Evolutionary conservation across 2,797 vertebrate genomes (phyloP), one percentile per base, ranked within the genome.

Genomic region (Rhyacichthys aspro): DNA sequence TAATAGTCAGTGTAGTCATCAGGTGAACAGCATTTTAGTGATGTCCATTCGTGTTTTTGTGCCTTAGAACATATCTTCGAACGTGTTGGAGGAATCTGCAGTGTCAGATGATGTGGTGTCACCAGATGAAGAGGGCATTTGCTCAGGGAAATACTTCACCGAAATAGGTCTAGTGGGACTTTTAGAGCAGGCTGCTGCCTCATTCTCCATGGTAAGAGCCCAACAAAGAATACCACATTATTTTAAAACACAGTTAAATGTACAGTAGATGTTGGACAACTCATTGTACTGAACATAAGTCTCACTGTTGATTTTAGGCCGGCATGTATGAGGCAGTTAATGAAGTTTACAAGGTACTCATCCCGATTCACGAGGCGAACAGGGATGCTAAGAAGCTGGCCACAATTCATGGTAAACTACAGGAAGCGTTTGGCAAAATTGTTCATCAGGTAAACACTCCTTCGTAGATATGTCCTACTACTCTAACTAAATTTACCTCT

Each of bases 241-340:
- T 3, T 5, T 28, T 5, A 28, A 28, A 28, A 28, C 23, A 28
- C 23, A 28, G 23, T 28, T 28, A 28, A 28, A 28, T 28, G 4
- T 28, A 28, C 23, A 5, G 23, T 28, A 23, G 19, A 23, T 5
- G 19, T 23, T 2, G 23, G 63, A 43, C n/a, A n/a, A n/a, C 11
- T 33, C 2, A 15, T 41, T 39, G 12, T 0, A 48, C 16, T 1
- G 9, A 55, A 11, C 14, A 33, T 50, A 7, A 33, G 5, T 60
- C 0, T 59, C 15, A 0, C 18, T 39, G 17, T 61, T 15, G 11
- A 7, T 38, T 49, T 12, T 88, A 99, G 98, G 98, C 97, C 32
- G 97, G 97, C 69, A 98, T 99, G 98, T 99, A 98, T 43, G 97
- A 99, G 92, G 97, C 98, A 0, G 96, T 99, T 63, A 99, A 99